Evolutionary conservation across 2,113 vertebrate genomes (phyloP).

Genomic region (Anser cygnoides): DNA sequence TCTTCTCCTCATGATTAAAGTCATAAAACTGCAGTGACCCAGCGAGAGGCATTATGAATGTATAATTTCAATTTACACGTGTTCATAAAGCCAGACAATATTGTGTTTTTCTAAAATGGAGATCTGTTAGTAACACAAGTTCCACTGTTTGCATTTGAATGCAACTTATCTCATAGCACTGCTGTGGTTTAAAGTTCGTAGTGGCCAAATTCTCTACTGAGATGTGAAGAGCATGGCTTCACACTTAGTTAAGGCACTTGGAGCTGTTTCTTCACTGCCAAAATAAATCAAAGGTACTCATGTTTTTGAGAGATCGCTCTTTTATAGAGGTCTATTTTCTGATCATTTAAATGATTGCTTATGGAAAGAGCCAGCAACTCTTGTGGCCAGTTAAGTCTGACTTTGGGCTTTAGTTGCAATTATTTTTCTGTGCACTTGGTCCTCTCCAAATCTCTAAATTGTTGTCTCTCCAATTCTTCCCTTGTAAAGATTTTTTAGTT

Average conservation of each 20-base stretch:
- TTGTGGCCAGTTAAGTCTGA: not conserved
- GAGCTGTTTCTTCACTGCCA: not conserved
- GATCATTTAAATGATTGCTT: not conserved
- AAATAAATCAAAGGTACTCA: not conserved
- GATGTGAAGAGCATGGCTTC: not conserved
- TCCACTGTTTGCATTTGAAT: constrained; percentile 21
- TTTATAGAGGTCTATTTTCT: not conserved
- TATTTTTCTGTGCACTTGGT: not conserved
- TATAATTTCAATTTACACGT: constrained; percentile 26
- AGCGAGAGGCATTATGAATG: constrained; percentile 31
- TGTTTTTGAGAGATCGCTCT: not conserved
- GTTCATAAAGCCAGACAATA: constrained; percentile 26
- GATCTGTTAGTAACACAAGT: not conserved
- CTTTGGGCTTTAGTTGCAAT: not conserved
- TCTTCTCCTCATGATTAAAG: constrained; percentile 26
- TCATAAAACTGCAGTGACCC: constrained; percentile 32
- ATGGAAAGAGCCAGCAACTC: not conserved
- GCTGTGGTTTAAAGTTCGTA: not conserved
- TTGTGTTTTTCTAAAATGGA: constrained; percentile 18
- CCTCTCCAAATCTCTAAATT: not conserved
- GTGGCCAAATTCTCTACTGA: not conserved
- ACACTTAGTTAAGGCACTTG: not conserved
- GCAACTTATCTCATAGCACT: not conserved
- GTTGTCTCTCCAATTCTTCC: not conserved
- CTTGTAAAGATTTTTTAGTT: not conserved